These are phyloP conservation scores for Galerucella pusilla DNA, from an alignment of 2,888 invertebrate genomes.

Conservation along the genomic window DNA sequence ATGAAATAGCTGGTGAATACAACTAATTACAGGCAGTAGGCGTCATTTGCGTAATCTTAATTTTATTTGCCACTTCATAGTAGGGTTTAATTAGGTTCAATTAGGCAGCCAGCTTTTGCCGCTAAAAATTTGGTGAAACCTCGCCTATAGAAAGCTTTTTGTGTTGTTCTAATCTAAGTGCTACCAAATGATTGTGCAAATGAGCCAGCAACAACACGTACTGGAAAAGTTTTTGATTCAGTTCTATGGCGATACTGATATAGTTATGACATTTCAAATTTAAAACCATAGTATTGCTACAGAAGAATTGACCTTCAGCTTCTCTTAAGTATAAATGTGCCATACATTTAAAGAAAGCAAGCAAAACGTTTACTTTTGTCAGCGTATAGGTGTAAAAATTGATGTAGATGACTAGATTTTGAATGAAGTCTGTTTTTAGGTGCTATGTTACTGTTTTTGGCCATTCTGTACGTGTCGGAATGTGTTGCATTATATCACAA, in stretches of 20 bases:
- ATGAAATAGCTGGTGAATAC: slow-evolving; percentile 8
- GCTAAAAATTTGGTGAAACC: slow-evolving; percentile 14
- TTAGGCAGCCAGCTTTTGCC: too few species aligned
- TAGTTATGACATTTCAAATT: not conserved
- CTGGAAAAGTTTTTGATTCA: slow-evolving; percentile 1
- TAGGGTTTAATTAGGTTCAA: slow-evolving; percentile 17
- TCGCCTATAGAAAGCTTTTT: slow-evolving; percentile 29
- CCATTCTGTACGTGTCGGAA: not conserved
- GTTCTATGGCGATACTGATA: slow-evolving; percentile 4
- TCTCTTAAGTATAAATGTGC: too few species aligned
- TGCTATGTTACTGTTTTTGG: too few species aligned
- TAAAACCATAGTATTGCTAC: too few species aligned
- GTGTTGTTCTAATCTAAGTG: slow-evolving; percentile 27
- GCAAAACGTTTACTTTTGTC: too few species aligned
- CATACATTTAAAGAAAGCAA: too few species aligned
- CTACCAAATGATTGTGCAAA: slow-evolving; percentile 37
- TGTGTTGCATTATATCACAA: not conserved
- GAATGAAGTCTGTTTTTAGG: too few species aligned
- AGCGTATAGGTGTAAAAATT: too few species aligned
- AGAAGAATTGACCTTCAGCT: too few species aligned
- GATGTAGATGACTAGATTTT: too few species aligned
- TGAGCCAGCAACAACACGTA: slow-evolving; percentile 23
- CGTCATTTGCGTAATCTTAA: slow-evolving; percentile 37
- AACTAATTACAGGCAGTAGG: not conserved
- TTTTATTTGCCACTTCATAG: slow-evolving; percentile 24